A percentile compares a stretch with the other conserved stretches of the same genome.
Conservation (phyloP, 2,113 vertebrate species). For the Ceratotherium simum region DNA sequence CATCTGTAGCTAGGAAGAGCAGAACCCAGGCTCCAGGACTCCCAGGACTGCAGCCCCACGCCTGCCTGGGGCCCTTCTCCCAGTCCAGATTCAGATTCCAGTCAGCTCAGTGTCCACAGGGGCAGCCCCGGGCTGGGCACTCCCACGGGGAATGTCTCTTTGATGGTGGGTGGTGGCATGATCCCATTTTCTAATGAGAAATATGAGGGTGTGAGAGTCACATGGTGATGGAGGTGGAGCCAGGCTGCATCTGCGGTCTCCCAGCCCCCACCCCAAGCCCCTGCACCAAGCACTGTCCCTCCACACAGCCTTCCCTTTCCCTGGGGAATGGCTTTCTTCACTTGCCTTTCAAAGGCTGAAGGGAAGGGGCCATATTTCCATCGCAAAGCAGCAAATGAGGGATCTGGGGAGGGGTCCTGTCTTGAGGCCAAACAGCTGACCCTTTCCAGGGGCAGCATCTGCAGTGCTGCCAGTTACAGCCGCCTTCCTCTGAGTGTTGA, state of each 20-base stretch:
- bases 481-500: constrained; percentile 12
- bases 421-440: background rate
- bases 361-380: background rate
- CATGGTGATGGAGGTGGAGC: background rate
- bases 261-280: background rate
- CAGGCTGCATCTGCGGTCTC: background rate
- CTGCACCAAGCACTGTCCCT: fast-evolving
- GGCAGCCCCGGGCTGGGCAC: background rate
- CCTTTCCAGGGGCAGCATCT: background rate
- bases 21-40: background rate
- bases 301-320: background rate
- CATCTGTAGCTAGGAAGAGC: background rate
- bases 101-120: fast-evolving
- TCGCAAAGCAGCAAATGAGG: constrained; percentile 37
- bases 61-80: background rate
- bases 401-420: background rate
- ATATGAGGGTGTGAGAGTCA: background rate
- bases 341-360: background rate
- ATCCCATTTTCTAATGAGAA: background rate
- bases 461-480: background rate
- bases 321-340: constrained; percentile 47
- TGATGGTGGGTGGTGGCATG: background rate
- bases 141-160: background rate
- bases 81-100: background rate
- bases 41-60: background rate